Evolutionary conservation across 2,797 vertebrate species (phyloP).

Genomic region (Sebastes melanostomus): DNA sequence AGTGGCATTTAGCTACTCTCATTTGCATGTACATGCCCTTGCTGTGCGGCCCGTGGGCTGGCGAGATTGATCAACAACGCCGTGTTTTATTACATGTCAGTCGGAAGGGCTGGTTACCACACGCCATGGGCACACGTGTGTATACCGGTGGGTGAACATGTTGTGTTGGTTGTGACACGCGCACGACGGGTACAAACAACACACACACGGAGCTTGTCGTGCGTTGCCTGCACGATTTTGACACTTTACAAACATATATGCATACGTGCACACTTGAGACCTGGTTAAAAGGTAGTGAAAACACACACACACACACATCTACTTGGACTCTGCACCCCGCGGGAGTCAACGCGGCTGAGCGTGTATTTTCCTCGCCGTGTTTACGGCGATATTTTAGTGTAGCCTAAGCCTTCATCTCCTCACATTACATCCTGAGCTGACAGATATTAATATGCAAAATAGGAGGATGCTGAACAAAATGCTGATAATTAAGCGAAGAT

Average conservation of each 20-base stretch:
- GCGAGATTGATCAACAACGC: constrained; percentile 95
- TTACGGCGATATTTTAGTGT: constrained; percentile 44
- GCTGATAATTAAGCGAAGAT: constrained; percentile 88
- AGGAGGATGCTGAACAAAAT: constrained; percentile 87
- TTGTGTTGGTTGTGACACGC: neutral
- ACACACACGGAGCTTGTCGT: neutral
- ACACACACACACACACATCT: constrained; percentile 58
- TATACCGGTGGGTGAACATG: constrained; percentile 1
- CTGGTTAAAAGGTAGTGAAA: constrained; percentile 52
- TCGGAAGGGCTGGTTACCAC: constrained; percentile 62
- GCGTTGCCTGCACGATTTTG: constrained; percentile 16
- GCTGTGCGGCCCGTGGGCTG: constrained; percentile 90
- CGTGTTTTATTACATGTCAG: constrained; percentile 92
- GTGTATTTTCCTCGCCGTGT: constrained; percentile 25
- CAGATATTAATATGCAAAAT: constrained; percentile 87
- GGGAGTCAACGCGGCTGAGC: constrained; percentile 38
- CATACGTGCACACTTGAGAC: constrained; percentile 53
- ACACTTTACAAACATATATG: constrained; percentile 42
- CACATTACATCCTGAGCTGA: constrained; percentile 73
- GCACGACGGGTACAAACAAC: constrained; percentile 20
- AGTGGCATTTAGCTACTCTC: constrained; percentile 93
- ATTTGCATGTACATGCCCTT: constrained; percentile 99
- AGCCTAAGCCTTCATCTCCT: constrained; percentile 64
- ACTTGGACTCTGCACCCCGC: constrained; percentile 30
- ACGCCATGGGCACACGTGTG: constrained; percentile 38